Evolutionary conservation across 2,797 vertebrate species (phyloP).

Genomic region (Lophura swinhoii): DNA sequence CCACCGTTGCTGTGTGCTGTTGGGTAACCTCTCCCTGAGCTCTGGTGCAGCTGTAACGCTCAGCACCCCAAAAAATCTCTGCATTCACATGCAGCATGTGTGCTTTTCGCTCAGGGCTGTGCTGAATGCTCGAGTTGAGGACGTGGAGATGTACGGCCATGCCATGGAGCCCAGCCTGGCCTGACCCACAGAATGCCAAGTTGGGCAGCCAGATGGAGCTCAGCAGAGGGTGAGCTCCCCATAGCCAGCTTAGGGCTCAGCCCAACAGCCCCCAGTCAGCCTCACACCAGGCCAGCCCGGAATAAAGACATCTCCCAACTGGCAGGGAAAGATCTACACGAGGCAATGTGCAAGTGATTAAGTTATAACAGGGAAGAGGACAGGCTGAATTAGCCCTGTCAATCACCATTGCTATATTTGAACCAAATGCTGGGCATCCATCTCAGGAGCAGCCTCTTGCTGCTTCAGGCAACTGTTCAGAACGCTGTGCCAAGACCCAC

Average conservation of each 20-base stretch:
- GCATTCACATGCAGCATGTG: rapidly evolving
- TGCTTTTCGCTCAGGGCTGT: not conserved
- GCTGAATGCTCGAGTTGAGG: rapidly evolving
- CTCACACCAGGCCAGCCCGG: not conserved
- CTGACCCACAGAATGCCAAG: not conserved
- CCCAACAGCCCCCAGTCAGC: not conserved
- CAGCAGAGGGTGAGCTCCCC: not conserved
- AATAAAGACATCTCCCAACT: slow-evolving; percentile 44
- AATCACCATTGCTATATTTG: slow-evolving; percentile 16
- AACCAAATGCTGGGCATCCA: slow-evolving; percentile 61
- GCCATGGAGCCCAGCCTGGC: not conserved
- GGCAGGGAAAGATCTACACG: not conserved
- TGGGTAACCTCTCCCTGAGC: rapidly evolving
- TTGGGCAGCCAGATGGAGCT: not conserved
- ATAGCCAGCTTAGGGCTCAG: not conserved
- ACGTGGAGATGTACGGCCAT: not conserved
- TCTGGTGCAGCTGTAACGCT: not conserved
- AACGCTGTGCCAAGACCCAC: not conserved
- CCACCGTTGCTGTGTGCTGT: rapidly evolving
- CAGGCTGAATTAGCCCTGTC: slow-evolving; percentile 58
- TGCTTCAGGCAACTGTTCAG: slow-evolving; percentile 9
- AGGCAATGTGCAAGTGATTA: slow-evolving; percentile 60
- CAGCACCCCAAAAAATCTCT: not conserved
- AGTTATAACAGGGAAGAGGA: slow-evolving; percentile 47
- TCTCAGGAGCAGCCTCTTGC: slow-evolving; percentile 15